phyloP scores from a whole-genome alignment of 2,888 invertebrate genomes.

The Brassicogethes aeneus region DNA sequence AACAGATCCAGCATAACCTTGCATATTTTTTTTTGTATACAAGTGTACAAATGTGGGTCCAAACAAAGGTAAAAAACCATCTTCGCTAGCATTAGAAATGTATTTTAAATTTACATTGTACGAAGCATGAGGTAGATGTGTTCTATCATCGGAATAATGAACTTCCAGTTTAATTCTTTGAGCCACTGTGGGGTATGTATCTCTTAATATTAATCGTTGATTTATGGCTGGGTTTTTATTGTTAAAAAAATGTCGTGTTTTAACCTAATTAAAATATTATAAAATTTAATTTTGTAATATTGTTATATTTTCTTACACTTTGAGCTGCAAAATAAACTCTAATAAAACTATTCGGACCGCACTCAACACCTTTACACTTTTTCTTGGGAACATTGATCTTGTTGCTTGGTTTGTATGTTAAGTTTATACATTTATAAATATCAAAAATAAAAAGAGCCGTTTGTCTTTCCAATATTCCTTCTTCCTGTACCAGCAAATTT shows the following conservation, averaged over 20 bases:
- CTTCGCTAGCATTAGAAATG: constrained; percentile 51
- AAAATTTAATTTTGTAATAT: too few species aligned
- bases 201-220: constrained; percentile 67
- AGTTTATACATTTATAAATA: constrained; percentile 44
- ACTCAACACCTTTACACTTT: constrained; percentile 2
- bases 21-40: constrained; percentile 54
- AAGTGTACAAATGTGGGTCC: constrained; percentile 76
- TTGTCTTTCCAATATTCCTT: constrained; percentile 40
- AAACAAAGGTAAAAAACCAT: constrained; percentile 69
- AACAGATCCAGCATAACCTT: constrained; percentile 61
- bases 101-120: constrained; percentile 48
- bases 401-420: constrained; percentile 14
- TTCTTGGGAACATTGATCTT: neutral
- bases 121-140: constrained; percentile 42
- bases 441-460: constrained; percentile 48
- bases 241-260: constrained; percentile 54
- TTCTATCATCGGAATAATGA: constrained; percentile 34
- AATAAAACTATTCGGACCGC: too few species aligned
- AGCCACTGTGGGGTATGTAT: constrained; percentile 74
- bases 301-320: too few species aligned
- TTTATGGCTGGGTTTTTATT: constrained; percentile 62
- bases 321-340: too few species aligned
- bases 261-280: constrained; percentile 28
- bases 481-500: constrained; percentile 57
- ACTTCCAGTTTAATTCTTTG: constrained; percentile 63